These are phyloP conservation scores for Lithophane leautieri DNA, from an alignment of 2,888 invertebrate species.

Conservation along the genomic window DNA sequence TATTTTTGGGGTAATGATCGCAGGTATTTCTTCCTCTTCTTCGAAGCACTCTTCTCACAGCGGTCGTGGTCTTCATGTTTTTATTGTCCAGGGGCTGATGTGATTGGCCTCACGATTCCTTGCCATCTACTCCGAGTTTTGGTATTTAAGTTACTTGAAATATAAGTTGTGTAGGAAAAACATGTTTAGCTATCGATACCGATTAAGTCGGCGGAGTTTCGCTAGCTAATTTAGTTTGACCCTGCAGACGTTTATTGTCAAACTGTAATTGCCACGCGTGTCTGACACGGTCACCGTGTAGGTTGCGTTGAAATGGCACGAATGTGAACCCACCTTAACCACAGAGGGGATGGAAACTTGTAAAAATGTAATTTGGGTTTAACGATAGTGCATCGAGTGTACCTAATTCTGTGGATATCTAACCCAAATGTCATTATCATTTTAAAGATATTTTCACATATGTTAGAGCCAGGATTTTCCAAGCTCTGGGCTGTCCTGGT, in stretches of 20 bases:
- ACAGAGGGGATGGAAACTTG: not conserved
- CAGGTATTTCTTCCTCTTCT: too few species aligned
- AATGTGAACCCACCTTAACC: constrained; percentile 6
- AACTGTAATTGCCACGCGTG: not conserved
- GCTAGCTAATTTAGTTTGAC: not conserved
- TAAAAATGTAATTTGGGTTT: constrained; percentile 10
- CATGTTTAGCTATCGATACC: too few species aligned
- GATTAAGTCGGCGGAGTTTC: not conserved
- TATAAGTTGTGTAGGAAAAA: not conserved
- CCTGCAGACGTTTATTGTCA: not conserved
- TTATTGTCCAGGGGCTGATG: too few species aligned
- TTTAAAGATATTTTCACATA: not conserved
- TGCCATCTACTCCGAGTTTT: too few species aligned
- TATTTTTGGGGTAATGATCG: not conserved
- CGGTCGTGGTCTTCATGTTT: too few species aligned
- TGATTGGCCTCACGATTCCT: too few species aligned
- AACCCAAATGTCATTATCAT: not conserved
- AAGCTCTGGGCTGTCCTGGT: not conserved
- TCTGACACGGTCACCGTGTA: not conserved
- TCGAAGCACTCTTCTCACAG: too few species aligned
- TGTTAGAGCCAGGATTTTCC: not conserved
- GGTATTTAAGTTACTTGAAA: not conserved
- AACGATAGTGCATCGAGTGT: not conserved
- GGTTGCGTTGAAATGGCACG: not conserved
- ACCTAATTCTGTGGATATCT: not conserved